A percentile compares a stretch with the other conserved stretches of the same genome.
Evolutionary conservation across 64 coral and sea anemone genomes (phyloP).

Genomic region (Montipora capricornis): DNA sequence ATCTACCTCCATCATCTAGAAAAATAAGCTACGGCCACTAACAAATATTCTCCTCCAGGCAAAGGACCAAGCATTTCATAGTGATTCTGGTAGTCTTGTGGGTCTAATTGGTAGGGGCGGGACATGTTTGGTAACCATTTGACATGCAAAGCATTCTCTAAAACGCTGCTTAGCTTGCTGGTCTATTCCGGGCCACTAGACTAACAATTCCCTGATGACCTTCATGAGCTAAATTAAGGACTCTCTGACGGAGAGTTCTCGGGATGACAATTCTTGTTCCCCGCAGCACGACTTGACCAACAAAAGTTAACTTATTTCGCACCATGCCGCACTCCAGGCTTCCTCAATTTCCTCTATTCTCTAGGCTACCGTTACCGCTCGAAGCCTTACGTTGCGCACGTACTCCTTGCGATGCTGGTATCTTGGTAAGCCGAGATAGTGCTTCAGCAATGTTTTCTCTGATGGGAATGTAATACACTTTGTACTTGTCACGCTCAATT

Average conservation of each 20-base stretch:
- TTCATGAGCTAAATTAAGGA: conserved; percentile 17
- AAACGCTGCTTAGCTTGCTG: conserved; percentile 22
- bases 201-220: conserved; percentile 62
- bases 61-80: not conserved
- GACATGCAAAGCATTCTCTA: conserved; percentile 14
- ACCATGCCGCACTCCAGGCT: not conserved
- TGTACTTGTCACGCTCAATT: not conserved
- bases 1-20: no score
- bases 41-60: not conserved
- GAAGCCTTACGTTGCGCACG: not conserved
- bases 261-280: conserved; percentile 53
- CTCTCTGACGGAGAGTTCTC: not conserved
- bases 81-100: not conserved
- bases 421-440: not conserved
- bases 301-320: conserved; percentile 23
- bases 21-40: no score
- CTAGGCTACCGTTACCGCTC: conserved; percentile 6
- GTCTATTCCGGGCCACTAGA: conserved; percentile 52
- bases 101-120: not conserved
- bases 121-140: not conserved
- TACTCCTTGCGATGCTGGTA: not conserved
- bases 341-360: conserved; percentile 34
- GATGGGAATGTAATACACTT: not conserved
- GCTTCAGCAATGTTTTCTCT: conserved; percentile 6
- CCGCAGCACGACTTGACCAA: conserved; percentile 17